phyloP scores from a whole-genome alignment of 1,140 invertebrate species.

The Brachionus koreanus region DNA sequence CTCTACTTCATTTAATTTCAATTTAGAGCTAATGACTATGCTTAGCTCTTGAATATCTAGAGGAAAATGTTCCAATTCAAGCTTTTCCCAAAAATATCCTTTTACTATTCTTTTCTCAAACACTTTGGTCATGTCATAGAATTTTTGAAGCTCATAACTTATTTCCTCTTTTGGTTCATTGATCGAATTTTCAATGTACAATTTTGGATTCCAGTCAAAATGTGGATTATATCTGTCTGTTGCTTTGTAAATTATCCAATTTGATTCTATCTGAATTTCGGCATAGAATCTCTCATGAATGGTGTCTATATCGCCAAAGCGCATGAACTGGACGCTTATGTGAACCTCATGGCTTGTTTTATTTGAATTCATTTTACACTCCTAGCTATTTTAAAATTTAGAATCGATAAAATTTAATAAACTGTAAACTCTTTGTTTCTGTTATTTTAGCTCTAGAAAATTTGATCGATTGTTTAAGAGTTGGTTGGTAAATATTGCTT shows the following conservation, averaged over 20 bases:
- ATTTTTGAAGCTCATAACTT: not conserved
- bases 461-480: not conserved
- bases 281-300: constrained; percentile 19
- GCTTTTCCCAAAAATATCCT: constrained; percentile 20
- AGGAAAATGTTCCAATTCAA: constrained; percentile 34
- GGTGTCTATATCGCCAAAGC: constrained; percentile 19
- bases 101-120: constrained; percentile 11
- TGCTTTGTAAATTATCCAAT: not conserved
- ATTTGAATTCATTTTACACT: not conserved
- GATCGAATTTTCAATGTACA: constrained; percentile 40
- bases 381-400: not conserved
- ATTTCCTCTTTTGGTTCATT: constrained; percentile 9
- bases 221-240: not conserved
- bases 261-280: constrained; percentile 3
- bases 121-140: not conserved
- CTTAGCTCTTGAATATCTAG: constrained; percentile 24
- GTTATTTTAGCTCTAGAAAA: not conserved
- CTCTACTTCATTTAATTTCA: not conserved
- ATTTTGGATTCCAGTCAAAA: constrained; percentile 24
- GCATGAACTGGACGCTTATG: constrained; percentile 14
- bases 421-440: too few relatives aligned
- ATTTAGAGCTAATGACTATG: not conserved
- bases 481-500: not conserved
- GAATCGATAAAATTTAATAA: not conserved
- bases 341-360: not conserved